Percentiles rank a stretch among this genome's conserved stretches.
Evolutionary conservation across 2,113 vertebrate genomes (phyloP).

Genomic region (Ceyx margarethae): DNA sequence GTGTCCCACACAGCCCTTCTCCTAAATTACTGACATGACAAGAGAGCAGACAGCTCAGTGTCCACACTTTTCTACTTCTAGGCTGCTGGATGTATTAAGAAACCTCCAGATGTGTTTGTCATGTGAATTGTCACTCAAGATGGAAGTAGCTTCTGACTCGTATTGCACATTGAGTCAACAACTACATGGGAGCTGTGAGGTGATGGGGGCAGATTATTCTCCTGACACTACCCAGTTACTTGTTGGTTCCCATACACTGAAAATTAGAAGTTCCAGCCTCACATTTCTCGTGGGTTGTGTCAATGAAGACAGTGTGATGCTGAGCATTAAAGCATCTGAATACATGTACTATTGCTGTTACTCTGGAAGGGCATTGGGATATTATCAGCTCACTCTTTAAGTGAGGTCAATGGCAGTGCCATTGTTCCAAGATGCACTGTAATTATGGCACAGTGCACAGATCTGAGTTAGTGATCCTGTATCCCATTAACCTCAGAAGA

Average conservation of each 20-base stretch:
- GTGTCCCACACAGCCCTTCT: background rate
- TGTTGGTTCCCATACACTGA: background rate
- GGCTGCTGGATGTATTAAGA: background rate
- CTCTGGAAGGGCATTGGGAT: background rate
- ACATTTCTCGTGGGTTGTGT: background rate
- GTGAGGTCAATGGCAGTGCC: background rate
- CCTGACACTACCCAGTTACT: background rate
- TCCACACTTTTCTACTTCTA: background rate
- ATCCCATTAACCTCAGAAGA: background rate
- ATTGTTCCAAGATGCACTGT: background rate
- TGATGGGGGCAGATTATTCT: background rate
- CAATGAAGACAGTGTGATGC: background rate
- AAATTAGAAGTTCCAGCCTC: background rate
- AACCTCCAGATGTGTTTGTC: background rate
- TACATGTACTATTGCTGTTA: rapidly evolving
- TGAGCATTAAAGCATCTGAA: background rate
- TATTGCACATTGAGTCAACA: background rate
- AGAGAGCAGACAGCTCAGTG: background rate
- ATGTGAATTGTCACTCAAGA: background rate
- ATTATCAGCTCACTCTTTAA: background rate
- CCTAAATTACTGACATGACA: background rate
- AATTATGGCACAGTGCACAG: background rate
- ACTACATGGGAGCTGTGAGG: background rate
- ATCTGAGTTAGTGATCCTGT: background rate
- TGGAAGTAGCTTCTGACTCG: background rate